phyloP scores from a whole-genome alignment of 2,113 vertebrate genomes.

The western clawed frog (Xenopus tropicalis) region DNA sequence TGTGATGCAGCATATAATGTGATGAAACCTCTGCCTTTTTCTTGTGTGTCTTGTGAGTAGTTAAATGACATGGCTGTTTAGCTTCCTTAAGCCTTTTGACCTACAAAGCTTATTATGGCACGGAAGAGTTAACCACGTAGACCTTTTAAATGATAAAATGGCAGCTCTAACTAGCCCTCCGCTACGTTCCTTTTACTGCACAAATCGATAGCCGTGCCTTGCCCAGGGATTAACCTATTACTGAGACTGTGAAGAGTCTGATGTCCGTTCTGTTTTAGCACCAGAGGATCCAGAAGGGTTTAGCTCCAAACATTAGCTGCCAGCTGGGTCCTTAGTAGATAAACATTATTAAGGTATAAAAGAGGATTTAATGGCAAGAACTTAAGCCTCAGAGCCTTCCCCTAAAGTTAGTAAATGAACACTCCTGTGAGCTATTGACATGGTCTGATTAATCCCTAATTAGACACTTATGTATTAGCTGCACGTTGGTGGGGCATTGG shows the following conservation, averaged over 20 bases:
- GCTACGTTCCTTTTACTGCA: background rate
- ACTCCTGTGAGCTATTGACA: background rate
- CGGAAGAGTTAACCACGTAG: background rate
- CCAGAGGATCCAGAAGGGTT: background rate
- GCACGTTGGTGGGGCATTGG: background rate
- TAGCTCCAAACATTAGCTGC: background rate
- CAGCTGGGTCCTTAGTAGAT: background rate
- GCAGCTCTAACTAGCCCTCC: background rate
- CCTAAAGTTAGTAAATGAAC: background rate
- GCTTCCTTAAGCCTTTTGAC: background rate
- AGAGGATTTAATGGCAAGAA: conserved; percentile 8
- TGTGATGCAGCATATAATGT: too few relatives aligned
- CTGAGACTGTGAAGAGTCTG: background rate
- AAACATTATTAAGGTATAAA: conserved; percentile 9
- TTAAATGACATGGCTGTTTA: background rate
- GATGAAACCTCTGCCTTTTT: too few relatives aligned
- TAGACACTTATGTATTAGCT: background rate
- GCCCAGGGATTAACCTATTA: background rate
- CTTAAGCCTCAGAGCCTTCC: background rate
- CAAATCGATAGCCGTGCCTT: background rate
- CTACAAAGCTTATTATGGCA: background rate
- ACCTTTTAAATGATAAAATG: background rate
- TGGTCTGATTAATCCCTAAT: background rate
- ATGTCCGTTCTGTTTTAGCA: background rate
- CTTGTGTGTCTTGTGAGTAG: too few relatives aligned